A percentile compares a stretch with the other conserved stretches of the same genome.
phyloP scores from a whole-genome alignment of 2,797 vertebrate species.

The Valencia hispanica region DNA sequence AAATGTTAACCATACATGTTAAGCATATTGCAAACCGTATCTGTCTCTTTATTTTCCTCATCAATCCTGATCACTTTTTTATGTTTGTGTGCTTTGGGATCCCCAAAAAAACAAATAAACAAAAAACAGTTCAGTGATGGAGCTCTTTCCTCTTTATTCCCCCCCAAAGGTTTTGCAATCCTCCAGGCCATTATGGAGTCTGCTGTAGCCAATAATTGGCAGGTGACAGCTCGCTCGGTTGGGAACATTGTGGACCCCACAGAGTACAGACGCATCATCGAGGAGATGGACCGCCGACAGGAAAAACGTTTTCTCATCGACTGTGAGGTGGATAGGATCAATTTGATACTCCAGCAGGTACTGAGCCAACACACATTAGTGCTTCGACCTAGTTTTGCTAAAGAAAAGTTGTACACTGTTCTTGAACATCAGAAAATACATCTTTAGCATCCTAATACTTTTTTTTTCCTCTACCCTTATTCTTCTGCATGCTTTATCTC shows the following conservation, averaged over 20 bases:
- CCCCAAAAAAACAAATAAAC: neutral
- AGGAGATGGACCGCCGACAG: constrained; percentile 98
- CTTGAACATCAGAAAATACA: constrained; percentile 12
- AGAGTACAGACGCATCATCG: constrained; percentile 95
- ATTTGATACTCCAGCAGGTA: constrained; percentile 97
- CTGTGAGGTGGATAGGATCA: constrained; percentile 96
- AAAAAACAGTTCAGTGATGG: constrained; percentile 35
- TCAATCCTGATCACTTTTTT: constrained; percentile 15
- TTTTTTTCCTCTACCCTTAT: constrained; percentile 1
- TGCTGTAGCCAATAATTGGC: constrained; percentile 97
- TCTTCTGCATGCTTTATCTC: constrained; percentile 1
- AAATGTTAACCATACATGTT: neutral
- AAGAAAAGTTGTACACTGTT: constrained; percentile 9
- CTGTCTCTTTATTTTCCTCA: constrained; percentile 8
- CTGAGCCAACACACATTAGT: constrained; percentile 6
- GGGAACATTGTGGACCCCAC: constrained; percentile 92
- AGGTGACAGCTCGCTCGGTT: constrained; percentile 96
- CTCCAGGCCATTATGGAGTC: constrained; percentile 99
- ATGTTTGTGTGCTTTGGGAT: constrained; percentile 20
- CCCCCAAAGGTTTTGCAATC: constrained; percentile 90
- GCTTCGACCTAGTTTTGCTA: neutral
- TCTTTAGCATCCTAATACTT: neutral
- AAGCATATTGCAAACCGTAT: constrained; percentile 6
- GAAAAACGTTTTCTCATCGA: constrained; percentile 97
- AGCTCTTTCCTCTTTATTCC: constrained; percentile 38